Conservation (phyloP, 2,797 vertebrate genomes). For the Scleropages formosus region DNA sequence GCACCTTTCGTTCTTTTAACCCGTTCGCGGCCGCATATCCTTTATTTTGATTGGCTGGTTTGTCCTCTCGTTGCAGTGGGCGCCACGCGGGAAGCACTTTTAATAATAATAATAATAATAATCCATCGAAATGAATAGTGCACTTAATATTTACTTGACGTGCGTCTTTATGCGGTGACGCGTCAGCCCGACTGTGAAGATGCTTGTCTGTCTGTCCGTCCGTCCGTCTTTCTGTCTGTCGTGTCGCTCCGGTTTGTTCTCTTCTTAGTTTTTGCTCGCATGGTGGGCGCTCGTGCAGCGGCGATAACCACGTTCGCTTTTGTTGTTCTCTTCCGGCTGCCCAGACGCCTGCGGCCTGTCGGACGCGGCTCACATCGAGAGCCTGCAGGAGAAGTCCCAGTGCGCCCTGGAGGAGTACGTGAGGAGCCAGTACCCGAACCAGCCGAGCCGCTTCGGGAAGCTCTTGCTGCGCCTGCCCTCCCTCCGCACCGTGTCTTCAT, state of each 20-base stretch:
- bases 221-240: too few relatives aligned
- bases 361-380: constrained; percentile 96
- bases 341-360: constrained; percentile 96
- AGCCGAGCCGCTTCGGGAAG: constrained; percentile 97
- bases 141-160: constrained; percentile 48
- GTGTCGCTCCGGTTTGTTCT: too few relatives aligned
- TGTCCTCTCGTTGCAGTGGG: constrained; percentile 46
- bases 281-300: constrained; percentile 62
- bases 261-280: constrained; percentile 61
- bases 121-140: constrained; percentile 29
- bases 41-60: constrained; percentile 53
- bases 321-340: constrained; percentile 44
- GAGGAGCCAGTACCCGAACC: constrained; percentile 97
- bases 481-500: constrained; percentile 92
- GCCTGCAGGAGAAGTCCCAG: constrained; percentile 96
- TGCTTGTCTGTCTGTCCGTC: background rate
- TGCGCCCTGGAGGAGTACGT: constrained; percentile 97
- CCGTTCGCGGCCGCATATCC: constrained; percentile 45
- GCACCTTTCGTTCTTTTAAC: constrained; percentile 32
- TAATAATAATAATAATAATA: constrained; percentile 25
- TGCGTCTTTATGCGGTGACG: background rate
- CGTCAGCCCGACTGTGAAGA: background rate
- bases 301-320: constrained; percentile 59
- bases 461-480: constrained; percentile 93
- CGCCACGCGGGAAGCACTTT: constrained; percentile 39